A percentile compares a stretch with the other conserved stretches of the same genome.
Evolutionary conservation across 2,888 invertebrate genomes (phyloP).

Genomic region (Automeris io): DNA sequence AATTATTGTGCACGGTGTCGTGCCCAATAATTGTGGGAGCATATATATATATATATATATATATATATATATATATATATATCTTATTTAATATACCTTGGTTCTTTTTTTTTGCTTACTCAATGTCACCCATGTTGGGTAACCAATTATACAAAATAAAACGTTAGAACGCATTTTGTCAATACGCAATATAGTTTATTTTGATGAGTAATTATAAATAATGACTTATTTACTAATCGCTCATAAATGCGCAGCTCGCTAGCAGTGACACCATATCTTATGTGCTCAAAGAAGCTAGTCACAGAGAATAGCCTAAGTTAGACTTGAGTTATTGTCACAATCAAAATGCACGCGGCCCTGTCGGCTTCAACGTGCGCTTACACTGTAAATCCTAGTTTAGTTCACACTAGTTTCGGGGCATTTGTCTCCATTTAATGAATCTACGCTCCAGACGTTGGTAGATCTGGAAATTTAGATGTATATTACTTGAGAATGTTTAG

Average conservation of each 20-base stretch:
- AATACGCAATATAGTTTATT: not conserved
- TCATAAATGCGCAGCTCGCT: not conserved
- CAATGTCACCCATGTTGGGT: too few species aligned
- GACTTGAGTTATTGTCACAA: constrained; percentile 26
- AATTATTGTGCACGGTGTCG: too few species aligned
- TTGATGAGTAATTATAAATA: not conserved
- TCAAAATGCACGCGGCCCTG: constrained; percentile 33
- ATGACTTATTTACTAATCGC: not conserved
- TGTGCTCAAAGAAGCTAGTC: constrained; percentile 3
- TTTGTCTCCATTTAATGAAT: not conserved
- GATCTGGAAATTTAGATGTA: too few species aligned
- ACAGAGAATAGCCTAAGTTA: constrained; percentile 27
- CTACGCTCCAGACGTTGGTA: too few species aligned
- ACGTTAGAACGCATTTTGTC: not conserved
- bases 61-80: too few species aligned
- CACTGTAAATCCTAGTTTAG: constrained; percentile 30
- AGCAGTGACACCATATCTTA: not conserved
- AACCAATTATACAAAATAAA: too few species aligned
- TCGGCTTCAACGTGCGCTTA: constrained; percentile 27
- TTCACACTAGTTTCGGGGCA: constrained; percentile 6
- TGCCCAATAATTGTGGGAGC: too few species aligned
- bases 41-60: too few species aligned
- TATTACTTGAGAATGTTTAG: too few species aligned
- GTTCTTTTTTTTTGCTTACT: too few species aligned
- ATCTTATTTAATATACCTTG: too few species aligned